Base-by-base conservation (phyloP, 2,113 vertebrate genomes). In the Ictalurus punctatus region DNA sequence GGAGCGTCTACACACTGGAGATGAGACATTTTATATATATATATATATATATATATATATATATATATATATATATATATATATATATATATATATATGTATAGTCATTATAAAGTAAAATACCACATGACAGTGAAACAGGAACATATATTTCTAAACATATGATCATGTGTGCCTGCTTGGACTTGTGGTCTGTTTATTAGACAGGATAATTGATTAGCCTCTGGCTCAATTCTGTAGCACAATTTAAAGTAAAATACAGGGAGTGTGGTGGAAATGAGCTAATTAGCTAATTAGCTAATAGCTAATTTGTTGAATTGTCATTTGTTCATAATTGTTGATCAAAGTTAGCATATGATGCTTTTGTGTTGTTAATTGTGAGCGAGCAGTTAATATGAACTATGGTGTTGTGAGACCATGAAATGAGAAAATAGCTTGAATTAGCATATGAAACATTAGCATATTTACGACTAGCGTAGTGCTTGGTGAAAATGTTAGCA, bases 131-230 rank as follows among this genome's bases (percentile, higher is more conserved):
- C 14, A 40, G 80, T 37, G 6, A 82, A 37, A 83, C 30, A 61
- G 9, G 56, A 83, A 37, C 19, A 4, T 25, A 37, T 83, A 81
- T 81, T 34, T 81, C 8, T 30, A 34, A 58, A 81, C 58, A 81
- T 30, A 81, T 10, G 48, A 27, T 16, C 44, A 63, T 69, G 61
- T 71, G 63, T 73, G 63, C 12, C 19, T 54, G 73, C 12, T 25
- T 79, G 58, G 21, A 10, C 71, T 73, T 17, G 69, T 17, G 69
- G 6, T 8, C 71, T 23, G 21, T 16, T 37, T 34, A 73, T 73
- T 85, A 85, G 17, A 30, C 63, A 73, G 67, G 44, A 79, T 79
- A 54, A 52, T n/a, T 27, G 21, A 54, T 80, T 80, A 81, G 23
- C 13, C 27, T 58, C n/a, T 81, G 6, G 6, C 27, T 56, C 12